A percentile compares a stretch with the other conserved stretches of the same genome.
These are phyloP conservation scores for Lasiurus cinereus DNA, from an alignment of 2,113 vertebrate species.

Conservation along the genomic window DNA sequence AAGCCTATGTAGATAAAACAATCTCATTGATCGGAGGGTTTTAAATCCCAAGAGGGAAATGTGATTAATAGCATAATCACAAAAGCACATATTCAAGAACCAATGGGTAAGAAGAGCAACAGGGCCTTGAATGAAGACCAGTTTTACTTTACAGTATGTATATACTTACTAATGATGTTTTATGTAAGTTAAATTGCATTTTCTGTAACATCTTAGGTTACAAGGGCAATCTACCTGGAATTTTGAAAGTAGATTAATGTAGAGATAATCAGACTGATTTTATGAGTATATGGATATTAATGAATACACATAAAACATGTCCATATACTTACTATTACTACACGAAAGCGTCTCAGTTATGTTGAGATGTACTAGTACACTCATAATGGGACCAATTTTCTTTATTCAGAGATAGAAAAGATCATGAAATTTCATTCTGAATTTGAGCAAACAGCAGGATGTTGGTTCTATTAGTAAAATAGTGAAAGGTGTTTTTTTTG, in stretches of 20 bases:
- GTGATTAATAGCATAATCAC: neutral
- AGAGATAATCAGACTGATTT: neutral
- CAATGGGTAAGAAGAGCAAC: neutral
- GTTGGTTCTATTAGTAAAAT: slow-evolving; percentile 18
- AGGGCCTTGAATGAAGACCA: neutral
- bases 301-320: neutral
- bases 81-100: neutral
- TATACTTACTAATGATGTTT: slow-evolving; percentile 18
- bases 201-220: slow-evolving; percentile 7
- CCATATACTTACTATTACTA: neutral
- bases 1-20: slow-evolving; percentile 3
- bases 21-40: neutral
- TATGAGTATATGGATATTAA: neutral
- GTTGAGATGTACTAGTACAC: neutral
- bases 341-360: neutral
- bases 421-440: neutral
- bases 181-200: neutral
- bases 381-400: neutral
- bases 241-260: slow-evolving; percentile 6
- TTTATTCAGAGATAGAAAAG: slow-evolving; percentile 1
- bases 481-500: neutral
- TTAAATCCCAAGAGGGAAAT: slow-evolving; percentile 25
- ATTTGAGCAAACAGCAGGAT: neutral
- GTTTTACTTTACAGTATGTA: neutral
- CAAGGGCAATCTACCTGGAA: neutral